Percentiles rank a stretch among this genome's conserved stretches.
Conservation (phyloP, 2,113 vertebrate genomes). For the Dicrurus megarhynchus region DNA sequence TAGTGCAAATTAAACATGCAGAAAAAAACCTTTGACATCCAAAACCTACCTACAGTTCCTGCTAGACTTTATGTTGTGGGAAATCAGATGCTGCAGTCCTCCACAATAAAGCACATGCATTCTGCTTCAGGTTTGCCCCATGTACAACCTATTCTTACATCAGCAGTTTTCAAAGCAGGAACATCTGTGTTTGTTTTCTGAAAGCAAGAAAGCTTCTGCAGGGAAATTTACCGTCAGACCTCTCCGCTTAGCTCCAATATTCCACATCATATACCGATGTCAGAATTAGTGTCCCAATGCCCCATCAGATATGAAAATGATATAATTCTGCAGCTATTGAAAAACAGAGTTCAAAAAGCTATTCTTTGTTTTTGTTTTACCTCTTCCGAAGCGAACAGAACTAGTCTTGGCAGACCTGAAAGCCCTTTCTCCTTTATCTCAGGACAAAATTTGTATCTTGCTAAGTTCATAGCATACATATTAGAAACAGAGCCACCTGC, state of each 20-base stretch:
- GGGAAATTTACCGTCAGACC: not conserved
- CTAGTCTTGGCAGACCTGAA: conserved; percentile 76
- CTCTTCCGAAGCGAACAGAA: conserved; percentile 84
- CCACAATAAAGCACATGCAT: not conserved
- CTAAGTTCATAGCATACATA: conserved; percentile 87
- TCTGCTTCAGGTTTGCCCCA: not conserved
- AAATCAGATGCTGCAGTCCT: not conserved
- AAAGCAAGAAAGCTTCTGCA: not conserved
- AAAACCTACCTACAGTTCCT: not conserved
- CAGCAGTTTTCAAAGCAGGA: not conserved
- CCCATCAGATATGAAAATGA: not conserved
- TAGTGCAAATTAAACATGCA: not conserved
- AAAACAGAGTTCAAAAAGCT: not conserved
- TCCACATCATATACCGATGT: not conserved
- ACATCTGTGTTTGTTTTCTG: not conserved
- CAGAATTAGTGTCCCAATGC: not conserved
- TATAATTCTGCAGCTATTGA: not conserved
- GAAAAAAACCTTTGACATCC: not conserved
- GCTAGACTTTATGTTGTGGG: not conserved
- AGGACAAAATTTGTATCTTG: conserved; percentile 80
- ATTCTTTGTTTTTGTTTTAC: conserved; percentile 46
- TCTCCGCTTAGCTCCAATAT: not conserved
- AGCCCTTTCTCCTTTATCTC: conserved; percentile 84
- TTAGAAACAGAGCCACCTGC: conserved; percentile 87
- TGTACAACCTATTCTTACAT: not conserved